Evolutionary conservation across 2,888 invertebrate species (phyloP).

Genomic region (Plebejus melissa): DNA sequence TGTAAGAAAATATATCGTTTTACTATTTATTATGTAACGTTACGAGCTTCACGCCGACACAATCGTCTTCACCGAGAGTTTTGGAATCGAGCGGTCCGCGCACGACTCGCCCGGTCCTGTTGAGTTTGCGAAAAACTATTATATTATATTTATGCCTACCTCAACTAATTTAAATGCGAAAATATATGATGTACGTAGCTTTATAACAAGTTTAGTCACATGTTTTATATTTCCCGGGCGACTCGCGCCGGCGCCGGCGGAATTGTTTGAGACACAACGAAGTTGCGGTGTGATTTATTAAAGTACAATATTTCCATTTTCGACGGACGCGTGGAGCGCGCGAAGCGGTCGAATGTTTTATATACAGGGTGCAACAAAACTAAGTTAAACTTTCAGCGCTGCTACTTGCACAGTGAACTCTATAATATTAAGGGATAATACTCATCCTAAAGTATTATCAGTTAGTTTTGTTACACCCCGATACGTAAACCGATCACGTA

Average conservation of each 20-base stretch:
- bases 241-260: neutral
- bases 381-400: no score
- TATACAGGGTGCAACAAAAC: neutral
- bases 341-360: neutral
- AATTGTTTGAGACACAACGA: constrained; percentile 10
- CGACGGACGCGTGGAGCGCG: neutral
- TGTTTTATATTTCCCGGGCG: neutral
- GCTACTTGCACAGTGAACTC: no score
- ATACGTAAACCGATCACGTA: neutral
- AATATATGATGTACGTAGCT: neutral
- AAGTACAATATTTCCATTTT: constrained; percentile 35
- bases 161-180: constrained; percentile 2
- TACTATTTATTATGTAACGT: constrained; percentile 32
- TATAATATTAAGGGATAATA: no score
- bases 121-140: neutral
- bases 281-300: constrained; percentile 30
- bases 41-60: constrained; percentile 27
- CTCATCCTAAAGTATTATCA: no score
- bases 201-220: neutral
- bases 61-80: neutral
- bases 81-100: neutral
- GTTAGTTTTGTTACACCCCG: neutral
- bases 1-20: constrained; percentile 43
- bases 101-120: neutral
- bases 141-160: constrained; percentile 6